Percentiles rank a stretch among this genome's conserved stretches.
These are phyloP conservation scores for Nannospalax galili DNA, from an alignment of 2,113 vertebrate genomes.

Conservation along the genomic window DNA sequence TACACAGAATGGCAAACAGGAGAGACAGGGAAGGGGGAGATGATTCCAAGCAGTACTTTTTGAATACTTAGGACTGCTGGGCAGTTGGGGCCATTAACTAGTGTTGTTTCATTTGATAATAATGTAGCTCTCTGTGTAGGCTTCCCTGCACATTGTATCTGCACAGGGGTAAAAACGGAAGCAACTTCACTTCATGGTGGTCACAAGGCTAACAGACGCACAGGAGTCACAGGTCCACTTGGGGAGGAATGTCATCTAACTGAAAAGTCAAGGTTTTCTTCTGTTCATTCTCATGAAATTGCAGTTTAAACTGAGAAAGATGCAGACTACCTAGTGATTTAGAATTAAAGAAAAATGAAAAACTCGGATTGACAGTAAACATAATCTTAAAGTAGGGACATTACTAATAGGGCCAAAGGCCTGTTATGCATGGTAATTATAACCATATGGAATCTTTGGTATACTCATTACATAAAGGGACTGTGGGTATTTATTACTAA, in stretches of 20 bases:
- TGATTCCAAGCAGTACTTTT: not conserved
- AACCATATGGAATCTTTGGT: not conserved
- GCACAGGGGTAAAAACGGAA: not conserved
- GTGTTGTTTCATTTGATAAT: not conserved
- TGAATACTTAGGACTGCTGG: not conserved
- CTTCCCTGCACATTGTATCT: not conserved
- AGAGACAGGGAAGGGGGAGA: not conserved
- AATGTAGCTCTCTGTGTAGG: not conserved
- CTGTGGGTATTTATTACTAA: not conserved
- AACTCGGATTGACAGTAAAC: not conserved
- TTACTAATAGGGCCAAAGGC: not conserved
- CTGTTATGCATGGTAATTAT: not conserved
- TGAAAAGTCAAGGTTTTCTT: conserved; percentile 24
- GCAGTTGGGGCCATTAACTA: not conserved
- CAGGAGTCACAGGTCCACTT: not conserved
- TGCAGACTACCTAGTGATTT: not conserved
- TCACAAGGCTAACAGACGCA: not conserved
- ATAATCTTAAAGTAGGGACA: not conserved
- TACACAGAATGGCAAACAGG: not conserved
- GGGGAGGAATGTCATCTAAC: not conserved
- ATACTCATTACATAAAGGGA: not conserved
- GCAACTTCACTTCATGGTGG: not conserved
- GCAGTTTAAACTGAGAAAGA: not conserved
- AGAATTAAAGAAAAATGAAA: not conserved
- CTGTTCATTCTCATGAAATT: not conserved